Conservation (phyloP, 2,797 vertebrate species). For the Myotis daubentonii region DNA sequence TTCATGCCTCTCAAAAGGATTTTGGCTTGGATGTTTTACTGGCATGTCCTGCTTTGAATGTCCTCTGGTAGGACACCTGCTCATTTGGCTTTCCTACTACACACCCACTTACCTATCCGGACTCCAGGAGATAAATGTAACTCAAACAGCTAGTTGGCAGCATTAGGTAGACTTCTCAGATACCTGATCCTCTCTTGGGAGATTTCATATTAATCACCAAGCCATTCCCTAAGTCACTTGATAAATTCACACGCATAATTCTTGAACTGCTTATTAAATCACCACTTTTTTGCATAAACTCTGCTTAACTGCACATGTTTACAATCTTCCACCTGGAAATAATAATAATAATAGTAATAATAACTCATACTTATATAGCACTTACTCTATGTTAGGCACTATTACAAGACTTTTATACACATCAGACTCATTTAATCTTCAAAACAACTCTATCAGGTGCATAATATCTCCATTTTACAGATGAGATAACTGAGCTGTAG, state of each 20-base stretch:
- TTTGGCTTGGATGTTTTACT: background rate
- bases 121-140: background rate
- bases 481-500: background rate
- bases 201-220: background rate
- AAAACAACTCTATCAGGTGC: background rate
- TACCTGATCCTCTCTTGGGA: background rate
- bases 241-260: background rate
- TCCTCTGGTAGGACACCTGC: background rate
- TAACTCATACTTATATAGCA: background rate
- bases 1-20: background rate
- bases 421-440: conserved; percentile 13
- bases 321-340: background rate
- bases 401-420: background rate
- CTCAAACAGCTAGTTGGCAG: background rate
- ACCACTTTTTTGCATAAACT: background rate
- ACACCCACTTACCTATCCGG: background rate
- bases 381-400: background rate
- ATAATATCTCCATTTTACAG: conserved; percentile 23
- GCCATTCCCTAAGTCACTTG: background rate
- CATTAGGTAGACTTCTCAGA: background rate
- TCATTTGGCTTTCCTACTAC: background rate
- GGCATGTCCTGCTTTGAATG: background rate
- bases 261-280: background rate
- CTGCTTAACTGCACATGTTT: background rate
- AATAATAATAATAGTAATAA: background rate